Base-by-base conservation (phyloP, 2,888 invertebrate species). In the Netelia melanura region DNA sequence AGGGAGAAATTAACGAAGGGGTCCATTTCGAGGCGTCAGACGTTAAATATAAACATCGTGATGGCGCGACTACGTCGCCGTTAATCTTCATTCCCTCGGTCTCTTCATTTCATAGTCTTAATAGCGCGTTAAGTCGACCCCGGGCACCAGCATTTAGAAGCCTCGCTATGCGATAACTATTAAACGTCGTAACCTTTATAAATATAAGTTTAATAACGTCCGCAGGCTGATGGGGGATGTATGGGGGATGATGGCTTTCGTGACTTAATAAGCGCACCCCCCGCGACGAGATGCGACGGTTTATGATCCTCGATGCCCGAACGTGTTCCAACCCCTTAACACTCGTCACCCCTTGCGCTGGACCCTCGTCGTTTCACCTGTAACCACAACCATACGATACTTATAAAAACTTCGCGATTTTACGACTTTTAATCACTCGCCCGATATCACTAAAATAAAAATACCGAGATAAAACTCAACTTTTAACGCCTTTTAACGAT, bases 161-260 rank as follows among this genome's bases (percentile, higher is more conserved):
- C 78, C 38, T 44, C 71, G 71, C 65, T 58, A 74, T 68, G 68
- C 68, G 76, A 80, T 85, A 71, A 80, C 76, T 83, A 83, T 83
- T 76, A 67, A 83, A 79, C 76, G 68, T 43, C 67, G 62, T 81
- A 76, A 83, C 62, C 76, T 77, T 79, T 83, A 74, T 83, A 83
- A 83, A 85, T 85, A 85, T 61, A 62, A 68, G 71, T 83, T 83
- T 85, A 83, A 85, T 83, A 85, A 83, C 72, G 71, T 77, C 79
- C 72, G 83, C 62, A 65, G 76, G 52, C 61, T 62, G 84, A 78
- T 64, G 58, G 56, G 11, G 52, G 14, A 11, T 56, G 30, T 10
- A 62, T 11, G 25, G 38, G 25, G 70, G 58, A 54, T 76, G 85
- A 76, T 82, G 79, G 67, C 58, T 30, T 80, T 76, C 61, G 54